These are phyloP conservation scores for Allacma fusca DNA, from an alignment of 2,888 invertebrate species.

Conservation along the genomic window DNA sequence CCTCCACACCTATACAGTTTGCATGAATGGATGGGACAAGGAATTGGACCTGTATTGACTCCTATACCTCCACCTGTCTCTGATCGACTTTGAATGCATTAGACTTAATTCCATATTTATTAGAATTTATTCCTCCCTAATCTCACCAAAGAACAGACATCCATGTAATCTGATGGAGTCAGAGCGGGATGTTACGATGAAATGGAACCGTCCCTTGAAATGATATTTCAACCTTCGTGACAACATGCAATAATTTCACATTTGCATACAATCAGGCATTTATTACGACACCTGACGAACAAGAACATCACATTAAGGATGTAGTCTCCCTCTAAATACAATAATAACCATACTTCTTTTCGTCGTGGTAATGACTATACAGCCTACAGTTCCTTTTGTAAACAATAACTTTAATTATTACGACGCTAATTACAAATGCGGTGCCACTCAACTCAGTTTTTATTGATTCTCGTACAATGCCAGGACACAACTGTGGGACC, in stretches of 20 bases:
- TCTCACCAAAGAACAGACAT: no score
- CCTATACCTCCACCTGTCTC: no score
- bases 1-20: background rate
- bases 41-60: no score
- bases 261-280: background rate
- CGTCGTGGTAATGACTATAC: no score
- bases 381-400: background rate
- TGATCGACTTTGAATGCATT: no score
- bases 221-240: slow-evolving; percentile 7
- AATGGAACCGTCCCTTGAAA: background rate
- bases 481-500: no score
- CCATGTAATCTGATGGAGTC: no score
- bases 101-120: no score
- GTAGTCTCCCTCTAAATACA: background rate
- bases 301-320: background rate
- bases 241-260: background rate
- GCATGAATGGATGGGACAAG: background rate
- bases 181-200: no score
- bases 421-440: background rate
- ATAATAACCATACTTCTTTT: background rate
- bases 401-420: slow-evolving; percentile 6
- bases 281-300: slow-evolving; percentile 12
- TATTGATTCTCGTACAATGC: background rate
- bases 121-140: no score
- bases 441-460: background rate